Base-by-base conservation (phyloP, 1,140 invertebrate genomes). In the Monochamus saltuarius region DNA sequence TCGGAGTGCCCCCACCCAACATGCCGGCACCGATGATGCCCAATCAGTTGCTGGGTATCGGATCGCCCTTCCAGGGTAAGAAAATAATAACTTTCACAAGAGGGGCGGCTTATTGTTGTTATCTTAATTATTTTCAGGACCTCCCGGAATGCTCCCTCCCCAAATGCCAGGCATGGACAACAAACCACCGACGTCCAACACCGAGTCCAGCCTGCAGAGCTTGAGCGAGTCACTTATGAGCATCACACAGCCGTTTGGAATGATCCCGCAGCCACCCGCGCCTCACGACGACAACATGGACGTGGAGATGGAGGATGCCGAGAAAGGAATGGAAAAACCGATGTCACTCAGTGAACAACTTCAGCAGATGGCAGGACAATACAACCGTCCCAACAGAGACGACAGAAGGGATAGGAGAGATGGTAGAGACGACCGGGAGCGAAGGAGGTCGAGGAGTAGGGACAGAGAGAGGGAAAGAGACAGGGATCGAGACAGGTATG, bases 261-360 rank as follows among this genome's bases (percentile, higher is more conserved):
- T 73, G 59, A 74, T 83, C 51, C 79, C 80, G 0, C 81, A 79
- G 60, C 76, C 79, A 10, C 76, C 81, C 2, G 79, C 75, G 67
- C 79, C 62, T n/a, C 80, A 81, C 16, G 84, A 87, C 39, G 84
- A 86, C 80, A 83, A 85, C 59, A 85, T 86, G 70, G 84, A 86
- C 62, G 83, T 86, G 70, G 85, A 87, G 72, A 81, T 81, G 81
- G 80, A 82, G 47, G 82, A 86, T 42, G 84, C 80, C 19, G 64
- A 73, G 42, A 70, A 67, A 54, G 45, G 56, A 1, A 51, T 63
- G 57, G 22, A 68, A 55, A 34, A 45, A 29, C 56, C 52, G 17
- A 22, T 37, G 11, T 19, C 13, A 7, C 16, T 45, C 11, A 45
- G 45, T 38, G 39, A 55, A 43, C 19, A 54, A 55, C 2, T 14